A percentile compares a stretch with the other conserved stretches of the same genome.
Conservation (phyloP, 2,113 vertebrate species). For the Micronycteris hirsuta region DNA sequence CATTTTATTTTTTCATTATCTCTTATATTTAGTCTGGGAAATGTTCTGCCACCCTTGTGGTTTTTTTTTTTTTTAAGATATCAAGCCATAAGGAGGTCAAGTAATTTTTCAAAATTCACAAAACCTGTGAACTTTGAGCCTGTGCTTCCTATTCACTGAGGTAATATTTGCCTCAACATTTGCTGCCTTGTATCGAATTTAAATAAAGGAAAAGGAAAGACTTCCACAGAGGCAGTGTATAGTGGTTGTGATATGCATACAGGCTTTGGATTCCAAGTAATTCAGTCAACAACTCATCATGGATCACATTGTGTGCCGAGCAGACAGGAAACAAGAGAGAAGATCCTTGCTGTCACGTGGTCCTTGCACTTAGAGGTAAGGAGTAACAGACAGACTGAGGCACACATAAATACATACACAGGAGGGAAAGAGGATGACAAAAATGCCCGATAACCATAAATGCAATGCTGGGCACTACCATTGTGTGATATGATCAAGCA, state of each 20-base stretch:
- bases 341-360: background rate
- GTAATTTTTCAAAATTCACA: conserved; percentile 2
- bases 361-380: background rate
- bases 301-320: background rate
- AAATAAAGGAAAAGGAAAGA: background rate
- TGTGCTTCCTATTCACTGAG: background rate
- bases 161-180: background rate
- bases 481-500: background rate
- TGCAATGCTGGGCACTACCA: too few species aligned
- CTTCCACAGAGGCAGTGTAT: background rate
- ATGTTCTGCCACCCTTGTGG: background rate
- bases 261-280: background rate
- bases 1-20: background rate
- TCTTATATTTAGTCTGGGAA: background rate
- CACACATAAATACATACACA: background rate
- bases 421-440: background rate
- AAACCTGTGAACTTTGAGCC: background rate
- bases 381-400: background rate
- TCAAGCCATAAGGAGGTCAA: background rate
- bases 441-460: background rate
- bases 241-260: background rate
- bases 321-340: background rate
- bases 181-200: background rate
- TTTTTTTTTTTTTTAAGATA: background rate
- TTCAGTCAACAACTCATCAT: background rate